Evolutionary conservation across 1,140 invertebrate species (phyloP).

Genomic region (Aphidius gifuensis): DNA sequence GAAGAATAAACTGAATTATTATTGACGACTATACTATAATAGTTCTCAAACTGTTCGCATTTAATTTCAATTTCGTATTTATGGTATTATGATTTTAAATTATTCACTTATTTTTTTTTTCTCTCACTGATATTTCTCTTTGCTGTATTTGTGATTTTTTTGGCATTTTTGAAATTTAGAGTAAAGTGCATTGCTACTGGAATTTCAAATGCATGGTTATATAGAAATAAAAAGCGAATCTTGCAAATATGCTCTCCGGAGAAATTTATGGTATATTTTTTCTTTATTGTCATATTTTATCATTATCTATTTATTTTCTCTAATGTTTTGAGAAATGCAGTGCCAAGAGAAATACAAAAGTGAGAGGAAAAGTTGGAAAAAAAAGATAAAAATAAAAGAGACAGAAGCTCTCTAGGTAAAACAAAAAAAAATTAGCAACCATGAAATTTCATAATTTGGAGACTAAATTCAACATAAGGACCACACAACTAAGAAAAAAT

Average conservation of each 20-base stretch:
- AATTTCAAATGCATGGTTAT: too few relatives aligned
- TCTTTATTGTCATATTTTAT: too few relatives aligned
- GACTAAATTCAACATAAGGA: conserved; percentile 51
- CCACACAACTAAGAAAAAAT: conserved; percentile 50
- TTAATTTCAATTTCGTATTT: not conserved
- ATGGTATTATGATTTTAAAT: conserved; percentile 15
- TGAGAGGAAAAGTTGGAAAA: conserved; percentile 10
- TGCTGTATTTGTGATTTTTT: too few relatives aligned
- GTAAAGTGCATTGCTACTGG: too few relatives aligned
- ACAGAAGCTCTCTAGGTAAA: conserved; percentile 40
- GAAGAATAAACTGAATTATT: conserved; percentile 64
- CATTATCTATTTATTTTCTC: too few relatives aligned
- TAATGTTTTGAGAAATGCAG: not conserved
- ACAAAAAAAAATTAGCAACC: conserved; percentile 50
- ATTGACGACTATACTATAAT: conserved; percentile 29
- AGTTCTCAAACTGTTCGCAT: not conserved
- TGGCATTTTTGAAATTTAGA: too few relatives aligned
- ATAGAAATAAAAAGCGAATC: too few relatives aligned
- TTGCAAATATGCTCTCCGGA: too few relatives aligned
- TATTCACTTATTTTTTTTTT: conserved; percentile 19
- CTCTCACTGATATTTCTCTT: conserved; percentile 1
- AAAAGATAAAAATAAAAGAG: conserved; percentile 25
- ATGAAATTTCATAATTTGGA: conserved; percentile 63
- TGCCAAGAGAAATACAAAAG: not conserved
- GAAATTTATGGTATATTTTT: not conserved